A percentile compares a stretch with the other conserved stretches of the same genome.
Conservation (phyloP, 2,888 invertebrate species). For the Nomada flava region DNA sequence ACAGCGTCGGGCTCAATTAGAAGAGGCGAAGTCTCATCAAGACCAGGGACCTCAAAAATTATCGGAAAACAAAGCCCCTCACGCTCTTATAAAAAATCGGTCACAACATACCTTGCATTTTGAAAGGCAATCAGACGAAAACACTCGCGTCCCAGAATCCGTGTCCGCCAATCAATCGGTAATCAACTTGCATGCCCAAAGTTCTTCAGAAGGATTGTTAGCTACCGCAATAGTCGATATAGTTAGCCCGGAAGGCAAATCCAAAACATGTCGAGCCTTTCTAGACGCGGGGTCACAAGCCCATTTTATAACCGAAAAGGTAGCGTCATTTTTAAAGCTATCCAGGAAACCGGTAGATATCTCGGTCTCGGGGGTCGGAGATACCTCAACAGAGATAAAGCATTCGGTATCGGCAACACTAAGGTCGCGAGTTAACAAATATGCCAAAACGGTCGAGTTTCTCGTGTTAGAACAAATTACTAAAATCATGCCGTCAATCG, state of each 20-base stretch:
- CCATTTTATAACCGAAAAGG: background rate
- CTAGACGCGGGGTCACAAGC: constrained; percentile 20
- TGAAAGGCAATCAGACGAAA: background rate
- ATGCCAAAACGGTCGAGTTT: background rate
- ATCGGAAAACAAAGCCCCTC: too few species aligned
- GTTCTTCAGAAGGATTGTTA: constrained; percentile 1
- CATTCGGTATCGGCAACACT: constrained; percentile 7
- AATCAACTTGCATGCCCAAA: background rate
- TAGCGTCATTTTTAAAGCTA: constrained; percentile 1
- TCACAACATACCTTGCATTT: constrained; percentile 11
- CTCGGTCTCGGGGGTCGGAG: background rate
- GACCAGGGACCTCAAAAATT: too few species aligned
- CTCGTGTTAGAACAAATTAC: too few species aligned
- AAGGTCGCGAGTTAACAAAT: background rate
- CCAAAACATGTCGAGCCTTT: constrained; percentile 2
- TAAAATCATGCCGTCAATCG: too few species aligned
- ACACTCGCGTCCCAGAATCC: background rate
- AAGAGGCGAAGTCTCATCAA: too few species aligned
- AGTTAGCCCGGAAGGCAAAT: background rate
- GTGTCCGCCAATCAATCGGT: background rate
- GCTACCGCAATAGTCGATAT: background rate
- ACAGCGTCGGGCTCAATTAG: background rate
- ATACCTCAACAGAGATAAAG: constrained; percentile 2
- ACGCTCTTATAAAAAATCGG: background rate
- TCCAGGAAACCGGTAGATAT: background rate